Evolutionary conservation across 1,140 invertebrate species (phyloP).

Genomic region (Himalopsyche phryganea): DNA sequence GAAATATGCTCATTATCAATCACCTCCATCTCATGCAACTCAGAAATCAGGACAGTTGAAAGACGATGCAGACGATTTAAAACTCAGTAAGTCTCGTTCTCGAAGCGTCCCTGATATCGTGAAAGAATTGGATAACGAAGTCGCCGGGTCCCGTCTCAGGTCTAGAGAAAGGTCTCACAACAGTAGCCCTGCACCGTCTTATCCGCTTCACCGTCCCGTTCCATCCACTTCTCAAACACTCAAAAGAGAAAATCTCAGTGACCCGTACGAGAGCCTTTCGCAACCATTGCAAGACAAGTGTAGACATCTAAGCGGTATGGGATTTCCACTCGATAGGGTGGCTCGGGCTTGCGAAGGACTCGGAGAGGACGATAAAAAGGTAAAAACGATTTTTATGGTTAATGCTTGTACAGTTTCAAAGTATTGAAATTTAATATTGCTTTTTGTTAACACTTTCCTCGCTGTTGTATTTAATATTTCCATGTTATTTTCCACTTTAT

Average conservation of each 20-base stretch:
- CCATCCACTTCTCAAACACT: background rate
- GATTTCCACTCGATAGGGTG: conserved; percentile 75
- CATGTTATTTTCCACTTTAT: no score
- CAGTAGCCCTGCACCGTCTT: conserved; percentile 39
- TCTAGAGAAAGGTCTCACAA: conserved; percentile 46
- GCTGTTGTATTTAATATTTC: no score
- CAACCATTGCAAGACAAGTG: conserved; percentile 63
- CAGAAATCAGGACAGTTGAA: conserved; percentile 34
- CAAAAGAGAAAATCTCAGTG: conserved; percentile 39
- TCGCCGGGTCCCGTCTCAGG: conserved; percentile 54
- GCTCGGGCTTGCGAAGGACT: conserved; percentile 69
- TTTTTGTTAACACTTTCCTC: background rate
- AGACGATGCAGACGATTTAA: conserved; percentile 36
- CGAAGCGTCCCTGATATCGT: conserved; percentile 71
- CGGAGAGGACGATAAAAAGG: conserved; percentile 81
- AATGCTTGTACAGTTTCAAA: no score
- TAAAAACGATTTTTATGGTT: conserved; percentile 40
- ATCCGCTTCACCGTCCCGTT: background rate
- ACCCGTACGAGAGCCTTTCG: conserved; percentile 57
- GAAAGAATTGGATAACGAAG: conserved; percentile 65
- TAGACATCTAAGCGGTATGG: conserved; percentile 74
- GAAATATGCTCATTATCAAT: conserved; percentile 35
- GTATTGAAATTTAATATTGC: no score
- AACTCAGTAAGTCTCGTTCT: conserved; percentile 51
- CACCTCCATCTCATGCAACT: conserved; percentile 38